phyloP scores from a whole-genome alignment of 2,797 vertebrate species.

The Perodicticus potto region DNA sequence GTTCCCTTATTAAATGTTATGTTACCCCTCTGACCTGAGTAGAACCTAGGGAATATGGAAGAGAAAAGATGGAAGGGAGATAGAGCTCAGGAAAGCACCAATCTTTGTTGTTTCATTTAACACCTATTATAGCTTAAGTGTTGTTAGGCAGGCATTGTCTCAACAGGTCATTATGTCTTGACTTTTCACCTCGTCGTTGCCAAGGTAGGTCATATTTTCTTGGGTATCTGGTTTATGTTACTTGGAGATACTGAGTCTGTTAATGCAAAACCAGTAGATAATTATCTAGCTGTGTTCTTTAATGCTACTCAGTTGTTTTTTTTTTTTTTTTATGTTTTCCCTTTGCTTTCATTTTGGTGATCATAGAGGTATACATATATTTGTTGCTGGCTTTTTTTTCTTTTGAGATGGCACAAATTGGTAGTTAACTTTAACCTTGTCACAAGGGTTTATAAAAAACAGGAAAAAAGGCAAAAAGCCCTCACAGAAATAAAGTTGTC shows the following conservation, averaged over 20 bases:
- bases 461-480: too few species aligned
- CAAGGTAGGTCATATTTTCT: neutral
- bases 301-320: neutral
- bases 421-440: neutral
- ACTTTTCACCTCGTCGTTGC: neutral
- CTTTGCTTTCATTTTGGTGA: constrained; percentile 20
- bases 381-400: neutral
- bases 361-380: neutral
- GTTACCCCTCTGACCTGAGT: neutral
- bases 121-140: neutral
- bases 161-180: neutral
- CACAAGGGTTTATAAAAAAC: too few species aligned
- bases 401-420: constrained; percentile 32
- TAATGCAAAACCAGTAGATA: neutral
- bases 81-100: neutral
- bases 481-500: too few species aligned
- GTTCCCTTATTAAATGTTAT: neutral
- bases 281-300: neutral
- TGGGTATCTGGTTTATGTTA: neutral
- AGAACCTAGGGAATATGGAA: neutral
- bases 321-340: neutral
- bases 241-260: neutral
- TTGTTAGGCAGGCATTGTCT: neutral
- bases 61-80: neutral
- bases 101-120: neutral